Evolutionary conservation across 2,113 vertebrate genomes (phyloP).

Genomic region (Lutjanus erythropterus): DNA sequence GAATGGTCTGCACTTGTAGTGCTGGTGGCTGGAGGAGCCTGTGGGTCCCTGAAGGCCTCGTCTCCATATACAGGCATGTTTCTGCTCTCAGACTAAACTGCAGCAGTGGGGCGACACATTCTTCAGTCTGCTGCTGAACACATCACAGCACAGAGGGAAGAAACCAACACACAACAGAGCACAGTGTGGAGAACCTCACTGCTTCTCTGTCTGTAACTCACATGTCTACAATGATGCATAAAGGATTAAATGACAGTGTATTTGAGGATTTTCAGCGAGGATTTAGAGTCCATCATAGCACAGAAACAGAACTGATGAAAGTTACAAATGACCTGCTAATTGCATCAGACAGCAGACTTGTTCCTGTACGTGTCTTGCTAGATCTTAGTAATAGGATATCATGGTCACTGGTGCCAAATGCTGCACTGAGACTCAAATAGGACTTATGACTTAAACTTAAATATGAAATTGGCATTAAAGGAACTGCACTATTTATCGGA

Average conservation of each 20-base stretch:
- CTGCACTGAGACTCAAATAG: no score
- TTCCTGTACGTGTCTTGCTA: no score
- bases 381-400: no score
- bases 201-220: neutral
- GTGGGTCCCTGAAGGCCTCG: slow-evolving; percentile 54
- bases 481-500: no score
- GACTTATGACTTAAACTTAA: no score
- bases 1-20: slow-evolving; percentile 47
- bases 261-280: no score
- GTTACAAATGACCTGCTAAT: no score
- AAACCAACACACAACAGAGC: slow-evolving; percentile 19
- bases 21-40: slow-evolving; percentile 25
- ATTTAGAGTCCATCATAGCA: no score
- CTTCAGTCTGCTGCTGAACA: slow-evolving; percentile 62
- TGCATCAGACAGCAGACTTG: no score
- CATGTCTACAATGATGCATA: neutral
- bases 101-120: slow-evolving; percentile 64
- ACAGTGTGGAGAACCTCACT: slow-evolving; percentile 4
- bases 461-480: no score
- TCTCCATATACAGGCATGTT: slow-evolving; percentile 77
- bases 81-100: slow-evolving; percentile 70
- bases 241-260: neutral
- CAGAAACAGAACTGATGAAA: no score
- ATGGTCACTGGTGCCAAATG: no score
- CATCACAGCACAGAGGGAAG: slow-evolving; percentile 36